Conservation (phyloP, 2,888 invertebrate species). For the Diogma glabrata region DNA sequence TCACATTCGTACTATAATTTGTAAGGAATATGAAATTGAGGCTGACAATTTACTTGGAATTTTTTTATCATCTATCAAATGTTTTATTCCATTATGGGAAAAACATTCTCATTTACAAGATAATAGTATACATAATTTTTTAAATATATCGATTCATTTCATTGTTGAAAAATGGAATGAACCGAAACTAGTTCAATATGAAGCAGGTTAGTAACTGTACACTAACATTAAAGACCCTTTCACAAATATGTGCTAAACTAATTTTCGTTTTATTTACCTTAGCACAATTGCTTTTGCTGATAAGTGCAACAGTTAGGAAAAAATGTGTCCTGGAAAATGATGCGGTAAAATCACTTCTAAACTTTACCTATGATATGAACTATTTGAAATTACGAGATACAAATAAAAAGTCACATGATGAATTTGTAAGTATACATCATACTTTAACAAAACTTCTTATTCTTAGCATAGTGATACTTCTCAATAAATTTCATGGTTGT, state of each 20-base stretch:
- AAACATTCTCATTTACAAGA: background rate
- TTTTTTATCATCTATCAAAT: background rate
- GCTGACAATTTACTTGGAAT: conserved; percentile 5
- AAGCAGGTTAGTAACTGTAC: background rate
- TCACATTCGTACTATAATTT: background rate
- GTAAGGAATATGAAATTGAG: background rate
- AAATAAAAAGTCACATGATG: background rate
- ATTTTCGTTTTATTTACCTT: conserved; percentile 7
- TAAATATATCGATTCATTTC: background rate
- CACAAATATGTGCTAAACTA: conserved; percentile 1
- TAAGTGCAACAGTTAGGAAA: conserved; percentile 35
- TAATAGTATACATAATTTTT: background rate
- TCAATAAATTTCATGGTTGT: too few species aligned
- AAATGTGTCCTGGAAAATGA: conserved; percentile 32
- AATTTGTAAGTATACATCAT: conserved; percentile 3
- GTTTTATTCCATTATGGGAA: background rate
- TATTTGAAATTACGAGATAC: background rate
- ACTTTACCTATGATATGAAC: background rate
- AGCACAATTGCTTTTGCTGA: conserved; percentile 33
- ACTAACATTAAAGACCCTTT: background rate
- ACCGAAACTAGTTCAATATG: conserved; percentile 2
- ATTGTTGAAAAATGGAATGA: background rate
- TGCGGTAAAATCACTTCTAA: background rate
- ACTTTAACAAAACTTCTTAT: too few species aligned
- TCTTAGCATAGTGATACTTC: too few species aligned